Conservation (phyloP, 1,140 invertebrate species). For the Drosophila melanogaster region Release_6_plus_ISO1_MT NC_004354.4:9695001-9695500, state of each 20-base stretch:
- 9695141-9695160: conserved; percentile 78
- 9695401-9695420: conserved; percentile 67
- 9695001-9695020: conserved; percentile 39
- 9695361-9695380: conserved; percentile 80
- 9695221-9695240: conserved; percentile 25
- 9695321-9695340: conserved; percentile 69
- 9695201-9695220: conserved; percentile 62
- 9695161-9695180: conserved; percentile 75
- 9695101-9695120: conserved; percentile 78
- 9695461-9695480: too few relatives aligned
- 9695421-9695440: background rate
- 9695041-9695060: conserved; percentile 79
- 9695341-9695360: conserved; percentile 77
- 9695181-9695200: conserved; percentile 67
- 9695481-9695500: too few relatives aligned
- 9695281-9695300: conserved; percentile 39
- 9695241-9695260: conserved; percentile 6
- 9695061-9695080: conserved; percentile 83
- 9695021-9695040: conserved; percentile 35
- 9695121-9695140: conserved; percentile 79
- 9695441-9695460: background rate
- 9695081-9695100: conserved; percentile 79
- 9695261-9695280: conserved; percentile 23
- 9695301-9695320: conserved; percentile 64
- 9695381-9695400: conserved; percentile 64